Conservation (phyloP, 1,140 invertebrate species). For the Acromyrmex charruanus region DNA sequence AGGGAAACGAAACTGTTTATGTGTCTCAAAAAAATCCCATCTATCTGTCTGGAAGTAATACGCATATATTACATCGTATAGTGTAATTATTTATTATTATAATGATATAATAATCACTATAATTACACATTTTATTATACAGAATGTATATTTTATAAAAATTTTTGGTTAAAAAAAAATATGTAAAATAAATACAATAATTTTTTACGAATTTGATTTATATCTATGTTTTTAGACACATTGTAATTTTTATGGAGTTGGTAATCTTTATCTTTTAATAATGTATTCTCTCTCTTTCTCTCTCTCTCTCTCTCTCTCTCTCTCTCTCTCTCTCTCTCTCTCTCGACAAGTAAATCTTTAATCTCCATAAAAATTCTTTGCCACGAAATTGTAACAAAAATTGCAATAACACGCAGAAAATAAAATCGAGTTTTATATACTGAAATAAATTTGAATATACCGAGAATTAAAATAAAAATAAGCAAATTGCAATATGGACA, state of each 20-base stretch:
- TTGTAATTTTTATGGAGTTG: neutral
- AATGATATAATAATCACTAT: neutral
- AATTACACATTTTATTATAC: neutral
- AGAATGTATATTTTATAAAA: neutral
- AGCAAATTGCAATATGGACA: slow-evolving; percentile 24
- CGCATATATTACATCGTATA: neutral
- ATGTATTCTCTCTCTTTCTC: neutral
- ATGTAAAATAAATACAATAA: neutral
- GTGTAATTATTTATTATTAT: slow-evolving; percentile 9
- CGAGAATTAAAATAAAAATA: neutral
- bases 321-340: too few relatives aligned
- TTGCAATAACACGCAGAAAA: neutral
- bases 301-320: too few relatives aligned
- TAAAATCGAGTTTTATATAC: slow-evolving; percentile 13
- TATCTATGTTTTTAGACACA: neutral
- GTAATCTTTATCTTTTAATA: neutral
- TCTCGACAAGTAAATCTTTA: neutral
- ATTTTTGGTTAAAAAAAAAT: neutral
- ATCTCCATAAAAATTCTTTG: neutral
- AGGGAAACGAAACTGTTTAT: neutral
- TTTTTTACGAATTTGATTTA: neutral
- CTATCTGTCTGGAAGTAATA: neutral
- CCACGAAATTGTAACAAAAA: neutral
- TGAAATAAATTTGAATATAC: slow-evolving; percentile 14
- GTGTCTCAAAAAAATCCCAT: neutral